phyloP scores from a whole-genome alignment of 2,113 vertebrate species.

The Genyomyrus donnyi region DNA sequence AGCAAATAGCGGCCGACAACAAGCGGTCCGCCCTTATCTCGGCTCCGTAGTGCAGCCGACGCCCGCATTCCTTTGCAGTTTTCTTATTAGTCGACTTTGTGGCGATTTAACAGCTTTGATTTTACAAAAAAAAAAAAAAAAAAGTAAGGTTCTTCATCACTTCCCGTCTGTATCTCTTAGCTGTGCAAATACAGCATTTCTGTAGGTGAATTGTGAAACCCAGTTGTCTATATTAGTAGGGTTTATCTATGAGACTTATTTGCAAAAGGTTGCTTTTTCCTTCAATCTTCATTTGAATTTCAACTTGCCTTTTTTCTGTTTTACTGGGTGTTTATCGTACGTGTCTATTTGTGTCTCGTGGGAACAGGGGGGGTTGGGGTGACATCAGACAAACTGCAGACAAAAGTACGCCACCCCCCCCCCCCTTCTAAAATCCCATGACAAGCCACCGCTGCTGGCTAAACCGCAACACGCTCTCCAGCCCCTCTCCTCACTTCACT shows the following conservation, averaged over 20 bases:
- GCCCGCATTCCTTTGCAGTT: not conserved
- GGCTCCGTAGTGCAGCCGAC: not conserved
- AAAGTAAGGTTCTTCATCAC: not conserved
- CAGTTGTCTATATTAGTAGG: not conserved
- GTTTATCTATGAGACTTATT: not conserved
- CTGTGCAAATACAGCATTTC: not conserved
- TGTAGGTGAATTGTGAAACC: not conserved
- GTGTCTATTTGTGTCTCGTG: not conserved
- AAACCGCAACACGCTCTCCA: conserved; percentile 22
- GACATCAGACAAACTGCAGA: conserved; percentile 51
- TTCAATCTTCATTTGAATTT: conserved; percentile 4
- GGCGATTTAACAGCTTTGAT: not conserved
- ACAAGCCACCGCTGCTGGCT: conserved; percentile 55
- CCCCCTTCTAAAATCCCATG: conserved; percentile 39
- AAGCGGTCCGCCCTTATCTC: not conserved
- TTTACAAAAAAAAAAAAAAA: not conserved
- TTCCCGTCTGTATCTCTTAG: not conserved
- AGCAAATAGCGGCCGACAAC: not conserved
- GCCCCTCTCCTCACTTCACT: conserved; percentile 24
- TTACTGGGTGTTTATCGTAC: not conserved
- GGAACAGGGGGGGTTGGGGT: conserved; percentile 12
- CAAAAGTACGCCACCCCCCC: conserved; percentile 38
- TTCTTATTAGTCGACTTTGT: not conserved
- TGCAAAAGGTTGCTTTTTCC: not conserved
- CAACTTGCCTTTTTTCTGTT: not conserved